A percentile compares a stretch with the other conserved stretches of the same genome.
Evolutionary conservation across 2,888 invertebrate genomes (phyloP).

Genomic region (Stenurella melanura): DNA sequence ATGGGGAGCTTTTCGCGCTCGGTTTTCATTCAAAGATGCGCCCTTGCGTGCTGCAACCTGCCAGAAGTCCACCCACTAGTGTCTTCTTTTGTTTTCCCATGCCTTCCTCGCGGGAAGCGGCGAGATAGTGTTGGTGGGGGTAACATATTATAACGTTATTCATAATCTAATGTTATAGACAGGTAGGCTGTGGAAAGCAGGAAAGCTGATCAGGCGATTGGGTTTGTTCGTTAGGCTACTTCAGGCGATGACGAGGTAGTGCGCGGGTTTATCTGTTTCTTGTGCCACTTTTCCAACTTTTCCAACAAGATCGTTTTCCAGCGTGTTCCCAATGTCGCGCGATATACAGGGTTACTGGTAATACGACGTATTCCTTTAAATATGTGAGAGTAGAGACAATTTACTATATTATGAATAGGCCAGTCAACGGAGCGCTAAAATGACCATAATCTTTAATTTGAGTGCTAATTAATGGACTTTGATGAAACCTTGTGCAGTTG

Average conservation of each 20-base stretch:
- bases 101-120: slow-evolving; percentile 18
- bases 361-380: too few relatives aligned
- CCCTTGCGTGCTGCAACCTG: slow-evolving; percentile 59
- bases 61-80: slow-evolving; percentile 43
- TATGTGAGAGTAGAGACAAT: too few relatives aligned
- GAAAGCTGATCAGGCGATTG: background rate
- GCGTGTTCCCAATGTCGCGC: too few relatives aligned
- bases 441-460: too few relatives aligned
- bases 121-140: slow-evolving; percentile 22
- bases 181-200: background rate
- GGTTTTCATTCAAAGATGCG: slow-evolving; percentile 66
- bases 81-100: slow-evolving; percentile 41
- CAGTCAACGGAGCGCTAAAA: too few relatives aligned
- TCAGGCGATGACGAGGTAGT: background rate
- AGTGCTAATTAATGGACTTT: too few relatives aligned
- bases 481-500: too few relatives aligned
- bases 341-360: too few relatives aligned
- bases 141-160: slow-evolving; percentile 8
- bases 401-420: too few relatives aligned
- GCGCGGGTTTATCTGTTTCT: too few relatives aligned
- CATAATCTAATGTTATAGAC: background rate
- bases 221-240: background rate
- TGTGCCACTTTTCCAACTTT: too few relatives aligned
- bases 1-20: slow-evolving; percentile 61
- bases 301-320: too few relatives aligned